These are phyloP conservation scores for Neodiprion lecontei DNA, from an alignment of 1,140 invertebrate species.

Conservation along the genomic window DNA sequence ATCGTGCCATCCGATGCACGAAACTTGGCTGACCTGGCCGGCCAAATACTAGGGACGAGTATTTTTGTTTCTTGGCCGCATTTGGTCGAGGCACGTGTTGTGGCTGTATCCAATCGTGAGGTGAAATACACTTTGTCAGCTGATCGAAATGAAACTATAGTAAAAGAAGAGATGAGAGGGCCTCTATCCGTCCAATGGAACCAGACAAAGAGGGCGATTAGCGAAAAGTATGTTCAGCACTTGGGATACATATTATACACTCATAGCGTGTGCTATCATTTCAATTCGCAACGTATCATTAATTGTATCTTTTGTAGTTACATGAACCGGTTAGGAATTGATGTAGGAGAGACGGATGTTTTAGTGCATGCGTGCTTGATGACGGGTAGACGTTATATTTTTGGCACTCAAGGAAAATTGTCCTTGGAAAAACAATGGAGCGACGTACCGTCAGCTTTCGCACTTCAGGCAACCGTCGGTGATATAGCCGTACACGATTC, in stretches of 20 bases:
- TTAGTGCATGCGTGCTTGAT: conserved; percentile 78
- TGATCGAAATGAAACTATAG: conserved; percentile 17
- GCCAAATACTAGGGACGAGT: conserved; percentile 72
- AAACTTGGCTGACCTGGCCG: conserved; percentile 61
- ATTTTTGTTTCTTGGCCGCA: conserved; percentile 91
- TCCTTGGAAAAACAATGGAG: conserved; percentile 76
- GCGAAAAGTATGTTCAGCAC: conserved; percentile 10
- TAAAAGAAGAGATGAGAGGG: conserved; percentile 29
- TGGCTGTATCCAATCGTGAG: conserved; percentile 37
- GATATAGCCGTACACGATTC: conserved; percentile 65
- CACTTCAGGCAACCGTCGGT: conserved; percentile 73
- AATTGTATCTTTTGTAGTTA: conserved; percentile 62
- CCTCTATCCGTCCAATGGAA: conserved; percentile 21
- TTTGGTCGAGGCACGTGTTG: conserved; percentile 71
- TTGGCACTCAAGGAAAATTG: conserved; percentile 64
- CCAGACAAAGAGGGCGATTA: conserved; percentile 3
- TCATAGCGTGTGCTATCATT: conserved; percentile 10
- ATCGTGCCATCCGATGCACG: conserved; percentile 57
- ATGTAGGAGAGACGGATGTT: conserved; percentile 73
- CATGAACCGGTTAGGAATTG: conserved; percentile 72
- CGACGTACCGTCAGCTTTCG: conserved; percentile 64
- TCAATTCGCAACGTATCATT: not conserved
- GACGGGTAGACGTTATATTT: conserved; percentile 70
- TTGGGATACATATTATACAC: not conserved
- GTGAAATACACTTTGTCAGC: conserved; percentile 30